A percentile compares a stretch with the other conserved stretches of the same genome.
These are phyloP conservation scores for Drosophila sp. DNA, from an alignment of 1,140 invertebrate genomes.

Conservation along the genomic window DNA sequence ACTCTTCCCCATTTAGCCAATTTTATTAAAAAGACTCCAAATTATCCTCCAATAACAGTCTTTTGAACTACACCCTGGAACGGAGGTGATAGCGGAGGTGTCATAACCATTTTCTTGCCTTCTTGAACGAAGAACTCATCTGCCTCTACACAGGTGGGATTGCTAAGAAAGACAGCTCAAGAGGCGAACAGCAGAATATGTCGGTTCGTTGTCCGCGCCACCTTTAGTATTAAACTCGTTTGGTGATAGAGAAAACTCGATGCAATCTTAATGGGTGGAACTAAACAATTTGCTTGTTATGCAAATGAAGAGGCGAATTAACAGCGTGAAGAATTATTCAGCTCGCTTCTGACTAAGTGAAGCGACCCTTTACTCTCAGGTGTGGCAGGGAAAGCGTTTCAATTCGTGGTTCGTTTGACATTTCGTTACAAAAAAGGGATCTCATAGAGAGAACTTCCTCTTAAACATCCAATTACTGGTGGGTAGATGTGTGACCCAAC, in stretches of 20 bases:
- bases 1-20: background rate
- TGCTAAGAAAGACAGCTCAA: background rate
- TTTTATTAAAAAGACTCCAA: no score
- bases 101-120: background rate
- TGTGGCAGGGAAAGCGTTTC: background rate
- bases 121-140: background rate
- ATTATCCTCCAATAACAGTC: background rate
- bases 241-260: background rate
- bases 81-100: background rate
- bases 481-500: background rate
- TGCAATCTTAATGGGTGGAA: background rate
- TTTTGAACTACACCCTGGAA: background rate
- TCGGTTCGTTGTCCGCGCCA: no score
- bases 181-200: no score
- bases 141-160: background rate
- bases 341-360: background rate
- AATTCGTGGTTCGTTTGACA: background rate
- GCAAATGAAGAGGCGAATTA: background rate
- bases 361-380: background rate
- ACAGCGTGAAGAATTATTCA: background rate
- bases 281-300: background rate
- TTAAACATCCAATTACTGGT: background rate
- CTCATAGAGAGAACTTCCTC: background rate
- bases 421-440: background rate
- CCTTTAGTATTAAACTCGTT: no score